Evolutionary conservation across 2,888 invertebrate genomes (phyloP).

Genomic region (Lithophane ornitopus): DNA sequence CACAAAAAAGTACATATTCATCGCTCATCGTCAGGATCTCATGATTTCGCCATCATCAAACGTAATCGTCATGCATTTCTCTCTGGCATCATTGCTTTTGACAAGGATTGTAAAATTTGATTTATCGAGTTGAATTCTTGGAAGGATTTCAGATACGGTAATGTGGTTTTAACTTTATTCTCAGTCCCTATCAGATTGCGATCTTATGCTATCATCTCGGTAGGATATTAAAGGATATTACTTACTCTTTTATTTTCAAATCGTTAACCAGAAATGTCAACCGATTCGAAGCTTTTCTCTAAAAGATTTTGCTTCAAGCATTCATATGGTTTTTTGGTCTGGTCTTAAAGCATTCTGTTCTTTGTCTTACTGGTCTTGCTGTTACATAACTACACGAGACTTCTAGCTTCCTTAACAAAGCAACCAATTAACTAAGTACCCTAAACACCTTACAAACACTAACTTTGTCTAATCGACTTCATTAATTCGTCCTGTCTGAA

Average conservation of each 20-base stretch:
- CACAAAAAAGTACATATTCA: no score
- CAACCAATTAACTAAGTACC: constrained; percentile 45
- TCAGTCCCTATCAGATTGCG: constrained; percentile 24
- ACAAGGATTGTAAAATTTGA: not conserved
- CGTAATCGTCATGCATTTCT: not conserved
- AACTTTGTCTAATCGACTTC: constrained; percentile 61
- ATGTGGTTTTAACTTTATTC: constrained; percentile 26
- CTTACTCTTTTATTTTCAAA: constrained; percentile 45
- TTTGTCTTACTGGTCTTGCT: no score
- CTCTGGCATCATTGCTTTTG: not conserved
- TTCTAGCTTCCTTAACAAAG: constrained; percentile 7
- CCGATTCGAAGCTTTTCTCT: not conserved
- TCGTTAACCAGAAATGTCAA: constrained; percentile 18
- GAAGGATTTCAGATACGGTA: constrained; percentile 26
- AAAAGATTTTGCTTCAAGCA: not conserved
- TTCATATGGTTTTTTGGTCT: not conserved
- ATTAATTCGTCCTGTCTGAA: constrained; percentile 64
- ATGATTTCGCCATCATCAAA: no score
- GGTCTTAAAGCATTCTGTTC: not conserved
- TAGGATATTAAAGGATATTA: constrained; percentile 53
- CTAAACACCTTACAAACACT: constrained; percentile 45
- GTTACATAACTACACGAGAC: not conserved
- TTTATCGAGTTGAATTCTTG: constrained; percentile 4
- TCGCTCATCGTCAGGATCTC: not conserved
- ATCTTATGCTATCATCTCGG: constrained; percentile 31